Evolutionary conservation across 2,797 vertebrate species (phyloP).

Genomic region (Paratrypauchen microcephalus): DNA sequence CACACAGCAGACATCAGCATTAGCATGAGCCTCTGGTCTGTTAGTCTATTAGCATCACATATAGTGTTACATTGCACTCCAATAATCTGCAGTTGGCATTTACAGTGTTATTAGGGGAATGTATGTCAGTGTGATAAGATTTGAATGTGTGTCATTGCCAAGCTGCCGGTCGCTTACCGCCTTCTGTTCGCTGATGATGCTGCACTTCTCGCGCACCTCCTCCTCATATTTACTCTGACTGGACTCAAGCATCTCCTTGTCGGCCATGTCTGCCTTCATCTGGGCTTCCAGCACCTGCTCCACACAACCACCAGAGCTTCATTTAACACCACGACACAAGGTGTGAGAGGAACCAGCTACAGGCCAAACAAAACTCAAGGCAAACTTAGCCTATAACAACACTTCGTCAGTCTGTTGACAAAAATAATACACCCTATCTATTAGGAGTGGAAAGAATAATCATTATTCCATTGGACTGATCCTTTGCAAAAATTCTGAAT

Average conservation of each 20-base stretch:
- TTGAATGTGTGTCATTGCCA: conserved; percentile 39
- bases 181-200: conserved; percentile 94
- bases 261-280: conserved; percentile 95
- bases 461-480: too few relatives aligned
- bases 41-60: conserved; percentile 5
- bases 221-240: conserved; percentile 92
- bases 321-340: conserved; percentile 43
- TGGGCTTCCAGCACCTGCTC: conserved; percentile 91
- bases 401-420: conserved; percentile 6
- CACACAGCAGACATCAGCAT: neutral
- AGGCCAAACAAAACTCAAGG: conserved; percentile 14
- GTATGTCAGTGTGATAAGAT: conserved; percentile 64
- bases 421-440: too few relatives aligned
- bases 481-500: too few relatives aligned
- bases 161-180: conserved; percentile 82
- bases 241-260: conserved; percentile 92
- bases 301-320: conserved; percentile 55
- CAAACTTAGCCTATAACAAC: conserved; percentile 11
- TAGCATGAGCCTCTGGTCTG: neutral
- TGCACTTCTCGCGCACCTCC: conserved; percentile 91
- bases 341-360: conserved; percentile 42
- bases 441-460: too few relatives aligned
- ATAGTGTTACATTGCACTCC: neutral
- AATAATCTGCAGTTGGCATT: neutral
- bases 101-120: conserved; percentile 33